Conservation (phyloP, 2,797 vertebrate species). For the Chaenodraco wilsoni region DNA sequence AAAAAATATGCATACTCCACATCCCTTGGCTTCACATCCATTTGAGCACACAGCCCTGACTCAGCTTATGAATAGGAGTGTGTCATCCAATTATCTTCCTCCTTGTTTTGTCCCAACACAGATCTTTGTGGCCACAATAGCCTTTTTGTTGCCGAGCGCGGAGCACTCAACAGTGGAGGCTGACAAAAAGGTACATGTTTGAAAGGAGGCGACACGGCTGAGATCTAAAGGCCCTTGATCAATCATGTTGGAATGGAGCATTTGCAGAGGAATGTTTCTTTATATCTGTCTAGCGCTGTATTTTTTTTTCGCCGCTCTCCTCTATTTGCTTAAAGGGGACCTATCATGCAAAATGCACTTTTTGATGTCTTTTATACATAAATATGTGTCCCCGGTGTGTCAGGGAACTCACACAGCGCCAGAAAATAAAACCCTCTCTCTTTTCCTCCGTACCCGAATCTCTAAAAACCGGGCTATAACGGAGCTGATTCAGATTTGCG, state of each 20-base stretch:
- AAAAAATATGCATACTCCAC: constrained; percentile 22
- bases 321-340: not conserved
- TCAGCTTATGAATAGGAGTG: constrained; percentile 63
- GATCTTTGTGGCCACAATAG: constrained; percentile 98
- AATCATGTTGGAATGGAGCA: constrained; percentile 67
- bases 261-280: constrained; percentile 78
- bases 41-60: constrained; percentile 39
- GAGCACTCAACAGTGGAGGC: constrained; percentile 93
- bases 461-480: too few species aligned
- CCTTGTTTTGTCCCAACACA: constrained; percentile 79
- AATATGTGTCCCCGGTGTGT: too few species aligned
- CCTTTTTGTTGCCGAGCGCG: constrained; percentile 95
- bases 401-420: too few species aligned
- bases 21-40: constrained; percentile 23
- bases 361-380: too few species aligned
- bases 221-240: constrained; percentile 74
- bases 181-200: constrained; percentile 93
- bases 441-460: too few species aligned
- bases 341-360: too few species aligned
- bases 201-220: constrained; percentile 63
- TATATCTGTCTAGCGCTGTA: not conserved
- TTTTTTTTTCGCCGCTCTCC: constrained; percentile 3
- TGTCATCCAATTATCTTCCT: constrained; percentile 74
- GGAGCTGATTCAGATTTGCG: too few species aligned
- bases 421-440: too few species aligned